Evolutionary conservation across 2,797 vertebrate species (phyloP).

Genomic region (Linurgus olivaceus): DNA sequence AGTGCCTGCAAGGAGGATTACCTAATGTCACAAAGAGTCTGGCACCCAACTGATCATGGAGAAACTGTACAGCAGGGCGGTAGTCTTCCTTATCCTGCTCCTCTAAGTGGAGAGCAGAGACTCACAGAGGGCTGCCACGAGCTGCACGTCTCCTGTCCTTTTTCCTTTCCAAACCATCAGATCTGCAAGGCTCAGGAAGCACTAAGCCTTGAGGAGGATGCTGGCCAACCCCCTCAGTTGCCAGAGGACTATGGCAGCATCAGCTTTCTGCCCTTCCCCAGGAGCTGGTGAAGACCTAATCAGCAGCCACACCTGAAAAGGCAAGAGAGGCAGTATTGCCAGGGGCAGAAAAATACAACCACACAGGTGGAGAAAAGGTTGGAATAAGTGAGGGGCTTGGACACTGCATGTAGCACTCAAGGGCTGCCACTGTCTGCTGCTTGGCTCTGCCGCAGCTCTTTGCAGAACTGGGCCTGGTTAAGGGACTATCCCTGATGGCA

Average conservation of each 20-base stretch:
- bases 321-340: neutral
- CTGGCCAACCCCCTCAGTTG: neutral
- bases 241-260: neutral
- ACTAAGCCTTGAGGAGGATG: neutral
- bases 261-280: neutral
- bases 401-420: neutral
- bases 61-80: neutral
- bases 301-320: neutral
- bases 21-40: neutral
- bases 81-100: neutral
- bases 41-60: rapidly evolving
- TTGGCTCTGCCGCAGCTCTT: neutral
- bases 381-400: neutral
- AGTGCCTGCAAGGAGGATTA: neutral
- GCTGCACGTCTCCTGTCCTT: neutral
- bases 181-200: neutral
- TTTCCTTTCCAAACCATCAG: neutral
- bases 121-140: neutral
- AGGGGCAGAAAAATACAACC: neutral
- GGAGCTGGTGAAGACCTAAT: neutral
- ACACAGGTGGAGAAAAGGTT: neutral
- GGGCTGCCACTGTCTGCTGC: neutral
- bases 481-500: neutral
- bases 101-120: neutral
- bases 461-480: neutral